Evolutionary conservation across 1,140 invertebrate species (phyloP).

Genomic region (Coenobita brevimanus): DNA sequence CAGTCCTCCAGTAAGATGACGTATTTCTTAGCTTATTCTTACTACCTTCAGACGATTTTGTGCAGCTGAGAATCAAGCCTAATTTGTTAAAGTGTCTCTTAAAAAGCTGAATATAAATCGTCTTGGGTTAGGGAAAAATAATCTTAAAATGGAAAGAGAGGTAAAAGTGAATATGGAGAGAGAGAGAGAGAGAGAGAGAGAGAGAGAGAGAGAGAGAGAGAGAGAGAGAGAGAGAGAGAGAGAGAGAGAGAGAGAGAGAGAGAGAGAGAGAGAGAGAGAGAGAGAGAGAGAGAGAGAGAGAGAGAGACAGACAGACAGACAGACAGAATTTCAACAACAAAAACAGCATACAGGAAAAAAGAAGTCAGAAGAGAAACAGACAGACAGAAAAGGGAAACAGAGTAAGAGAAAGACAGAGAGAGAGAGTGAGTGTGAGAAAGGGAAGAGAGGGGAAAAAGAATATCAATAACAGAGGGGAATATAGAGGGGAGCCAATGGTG

Average conservation of each 20-base stretch:
- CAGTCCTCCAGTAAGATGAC: no score
- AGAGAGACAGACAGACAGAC: slow-evolving; percentile 4
- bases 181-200: no score
- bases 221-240: slow-evolving; percentile 17
- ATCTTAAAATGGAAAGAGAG: no score
- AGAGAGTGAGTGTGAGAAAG: neutral
- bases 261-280: slow-evolving; percentile 40
- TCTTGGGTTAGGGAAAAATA: no score
- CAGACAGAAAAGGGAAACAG: neutral
- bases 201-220: slow-evolving; percentile 41
- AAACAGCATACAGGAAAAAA: neutral
- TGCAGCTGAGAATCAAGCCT: no score
- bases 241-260: slow-evolving; percentile 32
- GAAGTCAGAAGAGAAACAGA: neutral
- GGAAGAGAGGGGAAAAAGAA: neutral
- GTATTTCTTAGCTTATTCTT: no score
- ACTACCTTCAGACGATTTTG: no score
- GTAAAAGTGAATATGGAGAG: neutral
- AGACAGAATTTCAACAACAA: neutral
- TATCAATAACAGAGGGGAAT: neutral
- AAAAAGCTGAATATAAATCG: no score
- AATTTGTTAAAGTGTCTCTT: no score
- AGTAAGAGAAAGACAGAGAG: neutral
- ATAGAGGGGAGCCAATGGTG: no score
- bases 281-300: slow-evolving; percentile 43